These are phyloP conservation scores for Gastrophryne carolinensis DNA, from an alignment of 2,797 vertebrate genomes.

Conservation along the genomic window DNA sequence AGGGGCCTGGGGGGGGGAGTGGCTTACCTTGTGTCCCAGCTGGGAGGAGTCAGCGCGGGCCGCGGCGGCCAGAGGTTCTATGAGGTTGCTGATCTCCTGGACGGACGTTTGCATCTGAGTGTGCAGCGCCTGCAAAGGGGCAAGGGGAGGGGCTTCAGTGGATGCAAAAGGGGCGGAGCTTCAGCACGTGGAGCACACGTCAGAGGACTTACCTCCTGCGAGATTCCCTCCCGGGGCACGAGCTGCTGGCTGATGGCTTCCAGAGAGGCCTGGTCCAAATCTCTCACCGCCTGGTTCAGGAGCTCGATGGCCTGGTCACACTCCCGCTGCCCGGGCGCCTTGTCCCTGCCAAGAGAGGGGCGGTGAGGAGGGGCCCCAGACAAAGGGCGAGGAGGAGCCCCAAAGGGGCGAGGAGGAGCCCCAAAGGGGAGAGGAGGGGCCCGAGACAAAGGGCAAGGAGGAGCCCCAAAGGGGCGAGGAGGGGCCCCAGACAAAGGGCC, in stretches of 20 bases:
- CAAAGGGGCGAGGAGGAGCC: too few relatives aligned
- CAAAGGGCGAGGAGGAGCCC: too few relatives aligned
- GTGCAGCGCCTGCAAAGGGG: conserved; percentile 80
- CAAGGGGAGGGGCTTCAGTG: neutral
- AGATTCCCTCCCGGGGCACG: conserved; percentile 90
- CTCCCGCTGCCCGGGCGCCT: conserved; percentile 94
- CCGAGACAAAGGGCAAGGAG: too few relatives aligned
- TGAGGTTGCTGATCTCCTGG: conserved; percentile 93
- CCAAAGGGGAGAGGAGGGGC: too few relatives aligned
- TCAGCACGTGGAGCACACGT: too few relatives aligned
- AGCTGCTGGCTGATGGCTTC: conserved; percentile 95
- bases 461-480: too few relatives aligned
- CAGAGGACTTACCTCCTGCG: conserved; percentile 93
- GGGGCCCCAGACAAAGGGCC: too few relatives aligned
- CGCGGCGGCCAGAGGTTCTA: conserved; percentile 87
- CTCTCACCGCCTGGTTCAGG: conserved; percentile 87
- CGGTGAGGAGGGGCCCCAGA: too few relatives aligned
- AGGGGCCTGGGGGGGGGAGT: neutral
- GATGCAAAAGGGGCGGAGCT: too few relatives aligned
- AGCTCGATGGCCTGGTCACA: conserved; percentile 92
- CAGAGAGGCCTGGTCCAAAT: conserved; percentile 94
- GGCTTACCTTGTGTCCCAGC: conserved; percentile 94
- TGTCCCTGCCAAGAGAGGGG: conserved; percentile 79
- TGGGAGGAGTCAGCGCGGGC: conserved; percentile 91
- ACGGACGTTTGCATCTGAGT: conserved; percentile 96